Evolutionary conservation across 2,113 vertebrate species (phyloP).

Genomic region (Emydura subglobosa): DNA sequence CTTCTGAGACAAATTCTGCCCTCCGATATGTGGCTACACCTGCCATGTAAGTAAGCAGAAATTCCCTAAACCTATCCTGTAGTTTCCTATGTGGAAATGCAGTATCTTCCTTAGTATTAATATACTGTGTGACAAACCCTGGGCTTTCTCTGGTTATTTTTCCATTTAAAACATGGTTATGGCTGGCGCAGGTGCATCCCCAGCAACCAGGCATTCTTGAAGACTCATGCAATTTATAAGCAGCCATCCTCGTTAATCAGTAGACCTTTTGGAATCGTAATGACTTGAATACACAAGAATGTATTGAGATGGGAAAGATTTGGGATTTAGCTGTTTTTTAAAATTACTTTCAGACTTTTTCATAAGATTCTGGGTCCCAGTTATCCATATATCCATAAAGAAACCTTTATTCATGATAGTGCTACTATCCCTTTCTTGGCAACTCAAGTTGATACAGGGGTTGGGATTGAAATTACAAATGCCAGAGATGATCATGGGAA

Average conservation of each 20-base stretch:
- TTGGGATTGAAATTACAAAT: background rate
- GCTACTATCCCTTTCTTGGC: background rate
- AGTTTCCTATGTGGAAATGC: background rate
- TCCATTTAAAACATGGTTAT: background rate
- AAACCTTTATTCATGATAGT: background rate
- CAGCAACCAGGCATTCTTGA: background rate
- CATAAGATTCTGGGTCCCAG: background rate
- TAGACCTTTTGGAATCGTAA: background rate
- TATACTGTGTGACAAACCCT: background rate
- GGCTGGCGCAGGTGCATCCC: background rate
- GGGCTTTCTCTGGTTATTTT: background rate
- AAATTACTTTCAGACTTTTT: conserved; percentile 34
- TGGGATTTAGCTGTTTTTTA: background rate
- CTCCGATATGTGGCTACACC: background rate
- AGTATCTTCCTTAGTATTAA: background rate
- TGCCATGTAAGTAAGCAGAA: background rate
- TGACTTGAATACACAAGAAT: background rate
- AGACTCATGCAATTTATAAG: background rate
- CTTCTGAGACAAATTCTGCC: background rate
- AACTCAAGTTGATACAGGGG: background rate
- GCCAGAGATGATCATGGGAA: background rate
- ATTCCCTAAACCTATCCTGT: background rate
- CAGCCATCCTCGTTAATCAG: background rate
- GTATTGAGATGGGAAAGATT: background rate
- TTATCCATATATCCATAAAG: background rate